Percentiles rank a stretch among this genome's conserved stretches.
Conservation (phyloP, 2,888 invertebrate genomes). For the Axea sp. region DNA sequence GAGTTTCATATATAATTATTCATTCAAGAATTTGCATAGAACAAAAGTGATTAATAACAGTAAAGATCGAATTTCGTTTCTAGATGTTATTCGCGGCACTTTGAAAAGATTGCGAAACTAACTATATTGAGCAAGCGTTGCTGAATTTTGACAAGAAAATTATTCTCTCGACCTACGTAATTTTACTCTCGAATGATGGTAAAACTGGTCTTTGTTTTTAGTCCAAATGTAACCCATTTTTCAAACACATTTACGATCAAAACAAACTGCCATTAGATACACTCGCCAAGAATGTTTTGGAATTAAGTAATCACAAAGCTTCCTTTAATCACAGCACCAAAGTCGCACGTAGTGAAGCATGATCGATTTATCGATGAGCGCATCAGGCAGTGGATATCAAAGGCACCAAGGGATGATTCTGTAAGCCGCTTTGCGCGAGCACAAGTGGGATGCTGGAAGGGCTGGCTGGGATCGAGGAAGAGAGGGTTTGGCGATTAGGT, state of each 20-base stretch:
- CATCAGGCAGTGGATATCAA: conserved; percentile 58
- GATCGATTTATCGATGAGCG: conserved; percentile 62
- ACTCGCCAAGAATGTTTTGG: conserved; percentile 1
- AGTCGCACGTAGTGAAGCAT: conserved; percentile 41
- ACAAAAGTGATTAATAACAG: conserved; percentile 7
- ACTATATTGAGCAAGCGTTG: too few species aligned
- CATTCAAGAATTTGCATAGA: conserved; percentile 34
- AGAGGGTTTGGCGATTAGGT: conserved; percentile 77
- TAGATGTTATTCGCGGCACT: too few species aligned
- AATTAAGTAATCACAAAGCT: conserved; percentile 23
- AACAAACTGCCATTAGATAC: background rate
- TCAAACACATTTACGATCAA: background rate
- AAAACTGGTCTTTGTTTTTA: too few species aligned
- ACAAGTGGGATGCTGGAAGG: conserved; percentile 71
- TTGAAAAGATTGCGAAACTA: too few species aligned
- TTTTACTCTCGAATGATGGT: too few species aligned
- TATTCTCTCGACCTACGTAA: too few species aligned
- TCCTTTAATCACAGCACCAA: conserved; percentile 16
- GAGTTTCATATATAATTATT: conserved; percentile 30
- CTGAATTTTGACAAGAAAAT: too few species aligned
- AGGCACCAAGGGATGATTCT: conserved; percentile 70
- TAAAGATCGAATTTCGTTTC: too few species aligned
- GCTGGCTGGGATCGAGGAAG: conserved; percentile 65
- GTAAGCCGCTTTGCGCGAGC: conserved; percentile 77
- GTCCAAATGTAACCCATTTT: too few species aligned